Base-by-base conservation (phyloP, 2,113 vertebrate genomes). In the Electrona antarctica region DNA sequence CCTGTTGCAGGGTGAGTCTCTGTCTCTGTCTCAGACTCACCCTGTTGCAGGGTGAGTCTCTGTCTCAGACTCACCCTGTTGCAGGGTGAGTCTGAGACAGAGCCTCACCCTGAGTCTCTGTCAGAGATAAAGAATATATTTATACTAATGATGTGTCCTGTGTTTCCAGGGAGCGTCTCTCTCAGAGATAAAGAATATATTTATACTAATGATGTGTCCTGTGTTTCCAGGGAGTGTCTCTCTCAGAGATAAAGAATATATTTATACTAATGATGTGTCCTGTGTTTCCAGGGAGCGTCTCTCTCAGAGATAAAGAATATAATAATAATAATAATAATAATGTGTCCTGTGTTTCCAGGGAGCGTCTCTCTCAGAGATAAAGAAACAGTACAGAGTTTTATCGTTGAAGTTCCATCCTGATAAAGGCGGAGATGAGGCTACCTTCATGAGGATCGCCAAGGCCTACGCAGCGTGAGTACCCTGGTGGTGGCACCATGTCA, bases 361-460 rank as follows among this genome's bases (percentile, higher is more conserved):
- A 55, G 95, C 97, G 63, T 95, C 95, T 61, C 55, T 97, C 70
- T 86, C 94, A 6, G 96, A 98, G 92, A 97, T 99, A 81, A 99
- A 96, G 93, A 99, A 98, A 75, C 97, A 97, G 13, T 99, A 98
- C 86, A 96, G 92, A 70, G 91, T 96, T 9, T 88, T 99, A 0
- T 98, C 97, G 0, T 92, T 98, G 45, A 98, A 97, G 85, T 95
- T 85, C 83, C 98, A 99, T 81, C 98, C 98, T 50, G 98, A 99
- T 91, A 98, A 96, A 95, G 95, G 97, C 81, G 98, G 98, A 12
- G 97, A 99, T 90, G 96, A 97, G 90, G 94, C 94, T 71, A 95
- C 94, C 83, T 99, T 99, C 88, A 98, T 99, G 97, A 96, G 94
- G 81, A 98, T 99, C 82, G 95, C 95, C 69, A 99, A 99, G 89